Base-by-base conservation (phyloP, 2,113 vertebrate genomes). In the Uropsilus gracilis region DNA sequence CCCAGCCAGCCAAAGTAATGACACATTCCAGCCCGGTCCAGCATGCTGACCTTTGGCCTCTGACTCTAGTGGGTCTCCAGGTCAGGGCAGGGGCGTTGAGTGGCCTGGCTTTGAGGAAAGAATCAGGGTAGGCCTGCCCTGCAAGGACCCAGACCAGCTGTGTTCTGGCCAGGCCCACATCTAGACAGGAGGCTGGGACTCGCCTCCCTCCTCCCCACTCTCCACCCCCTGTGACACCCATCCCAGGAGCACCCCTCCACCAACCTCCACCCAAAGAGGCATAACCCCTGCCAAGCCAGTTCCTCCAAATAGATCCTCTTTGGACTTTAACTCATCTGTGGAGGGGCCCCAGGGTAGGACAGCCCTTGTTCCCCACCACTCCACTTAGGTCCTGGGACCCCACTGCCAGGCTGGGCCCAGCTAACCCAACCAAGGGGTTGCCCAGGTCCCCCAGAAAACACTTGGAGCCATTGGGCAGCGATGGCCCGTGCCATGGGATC, bases 381-480 rank as follows among this genome's bases (percentile, higher is more conserved):
- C 24, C 53, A 88, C 80, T 78, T 95, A 68, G 92, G 90, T 76
- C 78, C 89, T 92, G 92, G 92, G 86, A 37, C 68, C 95, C 96
- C 96, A 97, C 96, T 96, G 97, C 96, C 97, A 97, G 96, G 88
- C 76, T 96, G 90, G 95, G 89, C 76, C 91, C 76, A 48, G 68
- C 46, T 72, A 59, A 55, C 87, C 87, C 95, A 95, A 92, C 81
- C 90, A 93, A 96, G 96, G 95, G 95, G 92, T 78, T 95, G 1
- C 59, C 95, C 91, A 81, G 94, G 71, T n/a, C 84, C 53, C 90
- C 92, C 66, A 57, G 68, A 95, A 94, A 97, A 97, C 42, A 96
- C 96, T 97, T 82, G 94, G 97, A 97, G 97, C 97, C 97, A 97
- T 97, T 53, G 97, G 95, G 96, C 93, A 97, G 97, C 4, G 0